Evolutionary conservation across 2,888 invertebrate genomes (phyloP).

Genomic region (Mythimna vitellina): DNA sequence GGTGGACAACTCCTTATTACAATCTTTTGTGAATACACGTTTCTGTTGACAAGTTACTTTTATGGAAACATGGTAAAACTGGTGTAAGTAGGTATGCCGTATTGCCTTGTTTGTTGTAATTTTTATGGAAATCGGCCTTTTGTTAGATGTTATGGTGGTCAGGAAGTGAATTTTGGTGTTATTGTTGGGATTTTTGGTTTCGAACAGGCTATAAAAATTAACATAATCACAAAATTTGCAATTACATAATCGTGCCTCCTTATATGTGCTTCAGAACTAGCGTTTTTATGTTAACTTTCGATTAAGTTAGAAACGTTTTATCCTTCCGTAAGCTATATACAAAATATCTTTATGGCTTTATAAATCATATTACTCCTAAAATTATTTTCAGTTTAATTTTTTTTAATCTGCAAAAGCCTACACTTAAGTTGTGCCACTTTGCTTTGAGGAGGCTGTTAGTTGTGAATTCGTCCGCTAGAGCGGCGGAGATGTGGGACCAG

Average conservation of each 20-base stretch:
- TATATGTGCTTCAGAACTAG: neutral
- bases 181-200: slow-evolving; percentile 3
- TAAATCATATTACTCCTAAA: neutral
- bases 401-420: neutral
- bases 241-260: slow-evolving; percentile 4
- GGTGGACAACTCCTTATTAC: slow-evolving; percentile 70
- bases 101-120: slow-evolving; percentile 24
- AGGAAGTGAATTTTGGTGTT: slow-evolving; percentile 35
- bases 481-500: slow-evolving; percentile 82
- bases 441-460: slow-evolving; percentile 77
- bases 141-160: neutral
- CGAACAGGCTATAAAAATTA: slow-evolving; percentile 14
- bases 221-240: slow-evolving; percentile 8
- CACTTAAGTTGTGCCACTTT: slow-evolving; percentile 69
- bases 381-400: neutral
- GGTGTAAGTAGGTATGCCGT: slow-evolving; percentile 49
- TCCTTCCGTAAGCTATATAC: neutral
- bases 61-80: slow-evolving; percentile 48
- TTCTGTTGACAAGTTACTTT: slow-evolving; percentile 50
- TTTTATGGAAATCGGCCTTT: slow-evolving; percentile 30
- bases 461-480: slow-evolving; percentile 86
- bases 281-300: neutral
- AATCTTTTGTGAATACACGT: slow-evolving; percentile 56
- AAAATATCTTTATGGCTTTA: neutral
- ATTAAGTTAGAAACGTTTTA: neutral